Evolutionary conservation across 2,888 invertebrate genomes (phyloP).

Genomic region (Hylaea fasciaria): DNA sequence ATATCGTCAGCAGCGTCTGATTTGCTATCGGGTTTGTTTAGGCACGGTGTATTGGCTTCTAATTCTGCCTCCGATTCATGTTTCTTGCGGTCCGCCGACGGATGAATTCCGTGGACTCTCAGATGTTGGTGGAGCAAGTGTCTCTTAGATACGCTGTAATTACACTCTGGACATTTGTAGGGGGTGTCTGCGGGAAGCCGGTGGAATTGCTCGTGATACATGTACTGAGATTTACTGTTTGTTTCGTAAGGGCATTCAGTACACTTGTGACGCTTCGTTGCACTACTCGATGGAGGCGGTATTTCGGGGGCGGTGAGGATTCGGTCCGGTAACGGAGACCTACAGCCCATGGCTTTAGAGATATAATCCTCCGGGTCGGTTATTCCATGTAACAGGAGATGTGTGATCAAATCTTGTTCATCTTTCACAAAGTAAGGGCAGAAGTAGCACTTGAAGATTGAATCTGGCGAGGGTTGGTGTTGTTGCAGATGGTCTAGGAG

Average conservation of each 20-base stretch:
- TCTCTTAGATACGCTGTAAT: slow-evolving; percentile 92
- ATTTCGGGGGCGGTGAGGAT: slow-evolving; percentile 27
- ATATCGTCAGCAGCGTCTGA: slow-evolving; percentile 84
- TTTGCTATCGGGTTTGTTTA: slow-evolving; percentile 54
- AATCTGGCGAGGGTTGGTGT: slow-evolving; percentile 88
- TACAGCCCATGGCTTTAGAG: slow-evolving; percentile 73
- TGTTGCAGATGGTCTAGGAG: slow-evolving; percentile 88
- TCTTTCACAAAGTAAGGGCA: slow-evolving; percentile 92
- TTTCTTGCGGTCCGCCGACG: slow-evolving; percentile 59
- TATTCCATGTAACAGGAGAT: slow-evolving; percentile 87
- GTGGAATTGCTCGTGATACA: slow-evolving; percentile 95
- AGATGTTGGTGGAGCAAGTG: slow-evolving; percentile 94
- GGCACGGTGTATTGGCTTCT: slow-evolving; percentile 59
- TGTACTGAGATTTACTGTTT: slow-evolving; percentile 93
- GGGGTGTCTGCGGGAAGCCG: slow-evolving; percentile 87
- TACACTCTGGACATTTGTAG: slow-evolving; percentile 93
- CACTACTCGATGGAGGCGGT: slow-evolving; percentile 52
- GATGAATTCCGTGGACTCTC: slow-evolving; percentile 88
- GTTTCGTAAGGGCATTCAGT: slow-evolving; percentile 93
- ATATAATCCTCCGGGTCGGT: slow-evolving; percentile 85
- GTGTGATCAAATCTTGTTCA: slow-evolving; percentile 88
- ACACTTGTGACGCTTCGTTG: slow-evolving; percentile 90
- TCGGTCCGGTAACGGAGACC: slow-evolving; percentile 62
- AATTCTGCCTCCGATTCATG: slow-evolving; percentile 73
- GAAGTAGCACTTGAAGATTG: slow-evolving; percentile 91